Conservation (phyloP, 2,113 vertebrate genomes). For the Chiloscyllium plagiosum region DNA sequence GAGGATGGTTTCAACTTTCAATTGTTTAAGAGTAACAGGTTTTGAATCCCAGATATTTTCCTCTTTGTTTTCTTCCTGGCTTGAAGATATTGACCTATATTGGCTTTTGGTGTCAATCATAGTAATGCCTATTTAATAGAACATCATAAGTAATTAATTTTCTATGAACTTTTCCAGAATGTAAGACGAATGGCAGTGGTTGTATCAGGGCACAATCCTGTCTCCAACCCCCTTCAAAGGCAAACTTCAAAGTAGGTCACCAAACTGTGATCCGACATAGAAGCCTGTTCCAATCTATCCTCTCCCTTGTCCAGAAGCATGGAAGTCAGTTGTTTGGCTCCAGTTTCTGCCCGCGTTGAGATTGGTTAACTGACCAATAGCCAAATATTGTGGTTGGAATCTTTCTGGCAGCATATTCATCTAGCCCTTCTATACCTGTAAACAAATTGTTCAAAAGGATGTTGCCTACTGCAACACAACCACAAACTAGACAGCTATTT, state of each 20-base stretch:
- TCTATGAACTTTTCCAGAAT: not conserved
- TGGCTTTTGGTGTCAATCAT: not conserved
- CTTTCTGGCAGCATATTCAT: not conserved
- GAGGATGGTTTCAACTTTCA: not conserved
- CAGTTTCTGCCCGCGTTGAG: not conserved
- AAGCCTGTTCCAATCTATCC: not conserved
- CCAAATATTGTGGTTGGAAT: not conserved
- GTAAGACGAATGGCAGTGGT: not conserved
- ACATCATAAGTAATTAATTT: not conserved
- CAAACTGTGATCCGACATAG: not conserved
- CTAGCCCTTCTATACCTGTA: not conserved
- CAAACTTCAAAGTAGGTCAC: not conserved
- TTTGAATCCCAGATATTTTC: not conserved
- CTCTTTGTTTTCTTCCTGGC: not conserved
- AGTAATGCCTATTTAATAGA: not conserved
- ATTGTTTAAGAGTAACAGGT: not conserved
- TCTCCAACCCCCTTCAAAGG: not conserved
- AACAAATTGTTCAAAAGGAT: not conserved
- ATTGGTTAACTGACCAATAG: not conserved
- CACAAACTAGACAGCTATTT: not conserved
- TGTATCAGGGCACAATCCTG: not conserved
- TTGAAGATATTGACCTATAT: not conserved
- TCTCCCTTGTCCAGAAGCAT: not conserved
- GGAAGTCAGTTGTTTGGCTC: not conserved
- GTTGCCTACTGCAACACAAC: not conserved